phyloP scores from a whole-genome alignment of 2,113 vertebrate species.

The Callopanchax toddi region DNA sequence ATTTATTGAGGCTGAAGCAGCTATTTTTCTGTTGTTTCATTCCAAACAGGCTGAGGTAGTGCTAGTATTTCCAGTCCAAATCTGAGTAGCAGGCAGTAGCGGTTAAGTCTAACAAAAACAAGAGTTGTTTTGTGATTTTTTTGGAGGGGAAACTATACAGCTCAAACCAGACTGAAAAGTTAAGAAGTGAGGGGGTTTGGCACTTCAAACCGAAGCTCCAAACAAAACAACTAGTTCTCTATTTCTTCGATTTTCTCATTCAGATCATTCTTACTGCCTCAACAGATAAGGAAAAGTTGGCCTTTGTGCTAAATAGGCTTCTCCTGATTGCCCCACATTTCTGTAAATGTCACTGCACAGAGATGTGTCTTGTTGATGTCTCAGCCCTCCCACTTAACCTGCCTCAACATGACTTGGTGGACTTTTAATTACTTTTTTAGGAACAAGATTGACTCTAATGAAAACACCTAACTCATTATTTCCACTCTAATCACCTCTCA shows the following conservation, averaged over 20 bases:
- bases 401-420: slow-evolving; percentile 18
- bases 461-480: slow-evolving; percentile 64
- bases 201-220: background rate
- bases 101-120: background rate
- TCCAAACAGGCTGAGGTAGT: background rate
- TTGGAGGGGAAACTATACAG: too few relatives aligned
- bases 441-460: slow-evolving; percentile 49
- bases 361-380: slow-evolving; percentile 24
- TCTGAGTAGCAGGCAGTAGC: background rate
- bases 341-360: slow-evolving; percentile 47
- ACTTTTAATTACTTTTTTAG: slow-evolving; percentile 49
- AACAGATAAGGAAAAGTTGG: slow-evolving; percentile 17
- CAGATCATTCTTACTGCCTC: background rate
- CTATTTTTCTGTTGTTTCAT: background rate
- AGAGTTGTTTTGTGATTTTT: too few relatives aligned
- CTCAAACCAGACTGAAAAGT: background rate
- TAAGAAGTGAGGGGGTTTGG: background rate
- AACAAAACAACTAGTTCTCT: background rate
- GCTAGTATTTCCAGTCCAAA: background rate
- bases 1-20: background rate
- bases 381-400: slow-evolving; percentile 39
- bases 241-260: background rate
- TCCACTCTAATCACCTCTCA: slow-evolving; percentile 38
- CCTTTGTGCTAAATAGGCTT: slow-evolving; percentile 22
- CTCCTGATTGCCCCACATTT: slow-evolving; percentile 31